Percentiles rank a stretch among this genome's conserved stretches.
Evolutionary conservation across 2,888 invertebrate genomes (phyloP).

Genomic region (Dendrolimus pini): DNA sequence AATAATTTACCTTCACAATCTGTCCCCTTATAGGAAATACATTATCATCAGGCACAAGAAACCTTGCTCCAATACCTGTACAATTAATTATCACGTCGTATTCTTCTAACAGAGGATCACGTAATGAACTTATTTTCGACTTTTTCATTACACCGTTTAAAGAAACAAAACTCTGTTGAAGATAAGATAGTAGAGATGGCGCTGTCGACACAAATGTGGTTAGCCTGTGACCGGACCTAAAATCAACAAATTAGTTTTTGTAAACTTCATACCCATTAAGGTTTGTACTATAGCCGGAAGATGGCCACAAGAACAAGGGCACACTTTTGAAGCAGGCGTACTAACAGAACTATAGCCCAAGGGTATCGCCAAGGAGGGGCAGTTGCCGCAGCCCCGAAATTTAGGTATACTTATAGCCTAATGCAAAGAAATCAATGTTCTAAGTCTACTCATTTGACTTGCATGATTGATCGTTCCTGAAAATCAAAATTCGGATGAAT

Average conservation of each 20-base stretch:
- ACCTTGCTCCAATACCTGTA: conserved; percentile 81
- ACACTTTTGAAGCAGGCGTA: too few species aligned
- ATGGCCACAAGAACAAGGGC: too few species aligned
- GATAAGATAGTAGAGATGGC: conserved; percentile 78
- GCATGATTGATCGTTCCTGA: too few species aligned
- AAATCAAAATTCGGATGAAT: too few species aligned
- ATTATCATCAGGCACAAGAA: conserved; percentile 77
- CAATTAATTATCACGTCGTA: conserved; percentile 89
- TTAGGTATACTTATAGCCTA: too few species aligned
- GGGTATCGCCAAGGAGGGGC: too few species aligned
- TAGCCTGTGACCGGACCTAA: conserved; percentile 79
- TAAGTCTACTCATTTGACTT: too few species aligned
- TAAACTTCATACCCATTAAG: too few species aligned
- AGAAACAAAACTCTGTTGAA: conserved; percentile 77
- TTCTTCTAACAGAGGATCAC: conserved; percentile 60
- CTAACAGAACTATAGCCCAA: too few species aligned
- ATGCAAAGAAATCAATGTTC: too few species aligned
- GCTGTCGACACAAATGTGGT: conserved; percentile 83
- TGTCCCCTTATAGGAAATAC: conserved; percentile 86
- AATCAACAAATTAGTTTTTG: conserved; percentile 4
- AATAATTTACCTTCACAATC: conserved; percentile 71
- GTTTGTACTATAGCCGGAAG: too few species aligned
- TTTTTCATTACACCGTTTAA: conserved; percentile 77
- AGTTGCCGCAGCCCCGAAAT: too few species aligned
- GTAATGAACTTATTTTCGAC: conserved; percentile 33